phyloP scores from a whole-genome alignment of 2,113 vertebrate genomes.

The Chlamydotis undulata region DNA sequence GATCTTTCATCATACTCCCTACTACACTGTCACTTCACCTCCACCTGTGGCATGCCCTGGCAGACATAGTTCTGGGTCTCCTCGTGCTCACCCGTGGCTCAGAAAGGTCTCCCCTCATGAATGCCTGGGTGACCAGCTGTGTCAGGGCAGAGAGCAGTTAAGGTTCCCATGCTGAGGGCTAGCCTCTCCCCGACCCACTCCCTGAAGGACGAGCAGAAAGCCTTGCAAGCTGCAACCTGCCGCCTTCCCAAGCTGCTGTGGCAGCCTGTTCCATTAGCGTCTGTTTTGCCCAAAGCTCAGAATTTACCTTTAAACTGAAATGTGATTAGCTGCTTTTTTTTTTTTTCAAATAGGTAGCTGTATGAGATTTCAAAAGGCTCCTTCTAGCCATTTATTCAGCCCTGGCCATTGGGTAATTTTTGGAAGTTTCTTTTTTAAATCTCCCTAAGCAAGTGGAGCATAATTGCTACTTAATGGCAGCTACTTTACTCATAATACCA shows the following conservation, averaged over 20 bases:
- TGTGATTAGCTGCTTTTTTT: neutral
- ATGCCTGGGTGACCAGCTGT: neutral
- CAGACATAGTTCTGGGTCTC: neutral
- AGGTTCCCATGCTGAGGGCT: neutral
- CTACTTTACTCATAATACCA: neutral
- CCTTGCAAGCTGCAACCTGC: neutral
- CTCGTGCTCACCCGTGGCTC: rapidly evolving
- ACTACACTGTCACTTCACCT: neutral
- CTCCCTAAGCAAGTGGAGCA: neutral
- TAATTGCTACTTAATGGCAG: neutral
- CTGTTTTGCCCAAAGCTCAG: conserved; percentile 22
- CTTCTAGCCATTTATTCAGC: neutral
- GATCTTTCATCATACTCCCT: neutral
- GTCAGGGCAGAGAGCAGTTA: neutral
- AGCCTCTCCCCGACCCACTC: neutral
- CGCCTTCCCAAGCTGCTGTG: neutral
- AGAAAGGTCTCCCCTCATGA: neutral
- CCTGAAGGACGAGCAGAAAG: neutral
- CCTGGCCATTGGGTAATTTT: neutral
- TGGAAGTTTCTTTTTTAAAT: neutral
- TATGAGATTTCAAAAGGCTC: neutral
- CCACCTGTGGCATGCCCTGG: neutral
- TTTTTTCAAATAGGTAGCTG: neutral
- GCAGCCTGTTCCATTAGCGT: neutral
- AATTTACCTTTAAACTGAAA: conserved; percentile 6